Percentiles rank a stretch among this genome's conserved stretches.
Conservation (phyloP, 2,888 invertebrate species). For the Imbricaverruca yamaguchii region DNA sequence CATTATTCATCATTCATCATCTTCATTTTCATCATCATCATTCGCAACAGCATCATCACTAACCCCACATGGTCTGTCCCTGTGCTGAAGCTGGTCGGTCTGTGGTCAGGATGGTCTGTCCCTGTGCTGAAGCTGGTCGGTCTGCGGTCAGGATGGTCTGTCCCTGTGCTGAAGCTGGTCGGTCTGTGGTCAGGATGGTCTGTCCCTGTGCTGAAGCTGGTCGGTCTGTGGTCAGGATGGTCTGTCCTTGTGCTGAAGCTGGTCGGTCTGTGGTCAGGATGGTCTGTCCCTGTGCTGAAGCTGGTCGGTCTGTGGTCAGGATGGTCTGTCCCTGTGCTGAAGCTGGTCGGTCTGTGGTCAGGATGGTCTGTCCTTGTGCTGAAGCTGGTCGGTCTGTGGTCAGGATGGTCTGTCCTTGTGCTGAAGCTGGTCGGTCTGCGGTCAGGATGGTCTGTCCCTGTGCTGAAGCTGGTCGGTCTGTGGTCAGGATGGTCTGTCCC, state of each 20-base stretch:
- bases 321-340: no score
- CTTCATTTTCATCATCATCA: no score
- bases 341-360: background rate
- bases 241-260: no score
- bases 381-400: background rate
- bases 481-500: no score
- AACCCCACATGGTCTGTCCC: no score
- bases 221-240: constrained; percentile 38
- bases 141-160: constrained; percentile 41
- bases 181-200: constrained; percentile 39
- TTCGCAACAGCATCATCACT: no score
- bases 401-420: no score
- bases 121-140: background rate
- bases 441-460: no score
- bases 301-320: constrained; percentile 37
- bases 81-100: background rate
- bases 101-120: no score
- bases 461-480: background rate
- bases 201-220: background rate
- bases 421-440: background rate
- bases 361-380: no score
- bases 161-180: background rate
- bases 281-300: no score
- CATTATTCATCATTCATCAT: no score
- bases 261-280: constrained; percentile 38